Percentiles rank a stretch among this genome's conserved stretches.
Evolutionary conservation across 1,140 invertebrate species (phyloP).

Genomic region (Oryzaephilus surinamensis): DNA sequence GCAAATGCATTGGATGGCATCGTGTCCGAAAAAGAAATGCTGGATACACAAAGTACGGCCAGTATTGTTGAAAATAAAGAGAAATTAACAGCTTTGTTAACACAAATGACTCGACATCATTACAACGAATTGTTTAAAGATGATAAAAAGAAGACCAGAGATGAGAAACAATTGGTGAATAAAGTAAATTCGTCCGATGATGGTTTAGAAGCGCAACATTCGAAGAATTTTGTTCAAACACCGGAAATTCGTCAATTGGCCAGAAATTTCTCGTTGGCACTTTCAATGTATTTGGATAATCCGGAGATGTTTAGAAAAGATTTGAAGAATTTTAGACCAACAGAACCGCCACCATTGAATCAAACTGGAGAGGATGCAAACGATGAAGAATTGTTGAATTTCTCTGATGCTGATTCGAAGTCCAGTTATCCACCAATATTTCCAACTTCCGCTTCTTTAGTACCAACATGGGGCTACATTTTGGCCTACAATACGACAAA

Average conservation of each 20-base stretch:
- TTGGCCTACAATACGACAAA: slow-evolving; percentile 19
- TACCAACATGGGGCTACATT: slow-evolving; percentile 29
- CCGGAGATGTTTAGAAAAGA: slow-evolving; percentile 65
- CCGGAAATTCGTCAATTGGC: slow-evolving; percentile 65
- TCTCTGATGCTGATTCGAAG: slow-evolving; percentile 51
- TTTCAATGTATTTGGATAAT: slow-evolving; percentile 70
- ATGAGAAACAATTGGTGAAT: slow-evolving; percentile 29
- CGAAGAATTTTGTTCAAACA: slow-evolving; percentile 41
- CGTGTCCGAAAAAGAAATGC: slow-evolving; percentile 36
- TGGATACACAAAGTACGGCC: slow-evolving; percentile 2
- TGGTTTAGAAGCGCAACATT: slow-evolving; percentile 49
- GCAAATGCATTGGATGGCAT: slow-evolving; percentile 56
- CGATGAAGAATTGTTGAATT: slow-evolving; percentile 64
- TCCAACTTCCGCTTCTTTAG: slow-evolving; percentile 15
- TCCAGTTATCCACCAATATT: slow-evolving; percentile 24
- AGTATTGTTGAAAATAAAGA: slow-evolving; percentile 28
- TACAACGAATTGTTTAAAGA: slow-evolving; percentile 44
- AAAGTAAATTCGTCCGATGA: slow-evolving; percentile 39
- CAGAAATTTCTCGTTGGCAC: slow-evolving; percentile 68
- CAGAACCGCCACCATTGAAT: slow-evolving; percentile 50
- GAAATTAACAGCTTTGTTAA: slow-evolving; percentile 39
- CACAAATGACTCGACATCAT: slow-evolving; percentile 46
- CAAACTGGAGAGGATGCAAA: slow-evolving; percentile 37
- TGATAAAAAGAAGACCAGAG: slow-evolving; percentile 15
- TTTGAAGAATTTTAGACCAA: slow-evolving; percentile 62